Base-by-base conservation (phyloP, 2,888 invertebrate genomes). In the Leptothorax acervorum region DNA sequence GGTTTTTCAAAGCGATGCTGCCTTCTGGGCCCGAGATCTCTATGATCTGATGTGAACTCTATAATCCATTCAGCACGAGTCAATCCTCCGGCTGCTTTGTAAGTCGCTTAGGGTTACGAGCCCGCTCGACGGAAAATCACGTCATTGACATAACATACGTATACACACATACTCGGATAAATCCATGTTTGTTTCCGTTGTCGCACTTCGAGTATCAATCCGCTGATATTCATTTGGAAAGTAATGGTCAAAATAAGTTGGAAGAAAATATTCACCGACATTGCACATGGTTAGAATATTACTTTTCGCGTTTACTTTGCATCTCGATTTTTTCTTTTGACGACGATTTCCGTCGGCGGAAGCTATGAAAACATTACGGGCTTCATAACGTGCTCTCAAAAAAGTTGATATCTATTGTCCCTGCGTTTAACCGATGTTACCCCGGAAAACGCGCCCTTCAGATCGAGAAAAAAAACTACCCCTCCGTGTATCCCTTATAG, bases 381-480 rank as follows among this genome's bases (percentile, higher is more conserved):
- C 55, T 53, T 55, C 18, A 23, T 51, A 3, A 42, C 9, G 62
- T 31, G 42, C 12, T 31, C n/a, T 62, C 15, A 60, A 76, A 78
- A 76, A 73, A 48, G 1, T 4, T 73, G 73, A 81, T 81, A 81
- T 31, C 87, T 82, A 90, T 90, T 89, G 86, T 88, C n/a, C n/a
- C 55, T 57, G 82, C 81, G 90, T 90, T 89, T 85, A 88, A 86
- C 85, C 89, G 88, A 88, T 74, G 88, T 86, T 83, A 85, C 83
- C 71, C 88, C 65, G 82, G 75, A 85, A 90, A 87, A 86, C 88
- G 91, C 90, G 88, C 91, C 90, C 88, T 86, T 85, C 39, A 86
- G 92, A 88, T 92, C 87, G 88, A 88, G 89, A 86, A 91, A 91
- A 53, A 91, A 90, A 87, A 81, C 85, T 45, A 86, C 91, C 92